Conservation (phyloP, 2,888 invertebrate species). For the Cylloceria caligata region DNA sequence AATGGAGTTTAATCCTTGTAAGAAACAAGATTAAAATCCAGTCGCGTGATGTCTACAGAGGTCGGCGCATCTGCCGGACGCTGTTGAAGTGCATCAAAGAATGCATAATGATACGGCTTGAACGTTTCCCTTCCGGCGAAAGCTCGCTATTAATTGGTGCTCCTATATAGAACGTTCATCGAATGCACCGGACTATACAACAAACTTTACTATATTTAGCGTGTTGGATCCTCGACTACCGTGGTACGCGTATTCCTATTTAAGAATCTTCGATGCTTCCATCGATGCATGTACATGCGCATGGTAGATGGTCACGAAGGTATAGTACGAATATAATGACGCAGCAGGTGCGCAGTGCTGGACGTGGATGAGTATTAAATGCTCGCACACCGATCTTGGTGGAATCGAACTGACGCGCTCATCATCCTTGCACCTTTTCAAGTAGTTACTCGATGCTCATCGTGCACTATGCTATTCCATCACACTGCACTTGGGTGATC, state of each 20-base stretch:
- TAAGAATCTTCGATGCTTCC: constrained; percentile 25
- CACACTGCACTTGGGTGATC: constrained; percentile 9
- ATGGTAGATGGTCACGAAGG: not conserved
- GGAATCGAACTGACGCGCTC: constrained; percentile 55
- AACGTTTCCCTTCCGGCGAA: constrained; percentile 54
- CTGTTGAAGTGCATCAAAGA: constrained; percentile 49
- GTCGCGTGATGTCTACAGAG: constrained; percentile 4
- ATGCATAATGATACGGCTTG: constrained; percentile 63
- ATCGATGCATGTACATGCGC: not conserved
- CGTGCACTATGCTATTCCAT: constrained; percentile 26
- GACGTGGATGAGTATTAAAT: constrained; percentile 59
- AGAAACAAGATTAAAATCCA: not conserved
- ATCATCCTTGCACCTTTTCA: constrained; percentile 33
- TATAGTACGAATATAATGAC: constrained; percentile 55
- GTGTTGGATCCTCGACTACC: constrained; percentile 48
- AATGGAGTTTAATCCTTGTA: not conserved
- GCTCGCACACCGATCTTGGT: constrained; percentile 45
- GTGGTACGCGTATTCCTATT: constrained; percentile 27
- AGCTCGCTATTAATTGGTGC: constrained; percentile 60
- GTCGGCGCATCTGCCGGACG: constrained; percentile 57
- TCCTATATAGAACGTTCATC: constrained; percentile 38
- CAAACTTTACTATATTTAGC: constrained; percentile 64
- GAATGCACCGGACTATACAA: constrained; percentile 40
- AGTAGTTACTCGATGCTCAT: constrained; percentile 6
- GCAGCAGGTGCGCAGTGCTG: constrained; percentile 51